Percentiles rank a stretch among this genome's conserved stretches.
Conservation (phyloP, 2,888 invertebrate genomes). For the Anthrax anthrax region DNA sequence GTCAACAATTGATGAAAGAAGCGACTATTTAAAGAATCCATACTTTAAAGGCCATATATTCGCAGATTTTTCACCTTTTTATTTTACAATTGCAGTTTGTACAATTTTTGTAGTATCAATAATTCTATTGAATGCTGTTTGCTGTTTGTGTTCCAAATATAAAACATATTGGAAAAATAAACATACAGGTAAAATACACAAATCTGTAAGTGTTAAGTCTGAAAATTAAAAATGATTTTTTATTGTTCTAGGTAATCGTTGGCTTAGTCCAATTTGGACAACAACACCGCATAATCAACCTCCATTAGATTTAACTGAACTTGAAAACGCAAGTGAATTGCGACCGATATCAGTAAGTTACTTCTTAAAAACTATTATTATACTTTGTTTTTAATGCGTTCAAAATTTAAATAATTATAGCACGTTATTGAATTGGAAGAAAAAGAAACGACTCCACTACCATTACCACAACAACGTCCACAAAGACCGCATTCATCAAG, state of each 20-base stretch:
- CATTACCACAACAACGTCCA: constrained; percentile 26
- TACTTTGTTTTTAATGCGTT: too few species aligned
- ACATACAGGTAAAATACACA: constrained; percentile 43
- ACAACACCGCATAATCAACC: constrained; percentile 70
- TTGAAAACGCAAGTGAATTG: constrained; percentile 40
- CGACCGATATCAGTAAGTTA: constrained; percentile 8
- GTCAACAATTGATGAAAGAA: constrained; percentile 48
- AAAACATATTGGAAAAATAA: constrained; percentile 69
- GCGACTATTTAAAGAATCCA: constrained; percentile 46
- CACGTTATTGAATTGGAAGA: constrained; percentile 3
- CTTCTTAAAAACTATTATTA: too few species aligned
- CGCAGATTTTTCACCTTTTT: constrained; percentile 75
- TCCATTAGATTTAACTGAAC: constrained; percentile 62
- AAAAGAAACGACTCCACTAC: constrained; percentile 9
- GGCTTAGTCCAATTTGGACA: constrained; percentile 73
- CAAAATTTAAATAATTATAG: too few species aligned
- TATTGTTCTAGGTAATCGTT: constrained; percentile 55
- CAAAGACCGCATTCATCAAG: constrained; percentile 17
- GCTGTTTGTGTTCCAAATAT: constrained; percentile 70
- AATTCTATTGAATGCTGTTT: constrained; percentile 59
- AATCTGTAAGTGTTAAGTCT: neutral
- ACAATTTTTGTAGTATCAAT: constrained; percentile 54
- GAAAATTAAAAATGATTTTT: neutral
- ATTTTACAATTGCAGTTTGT: constrained; percentile 65
- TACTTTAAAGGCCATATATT: constrained; percentile 41